Evolutionary conservation across 2,888 invertebrate genomes (phyloP).

Genomic region (Drosophila niveifrons): DNA sequence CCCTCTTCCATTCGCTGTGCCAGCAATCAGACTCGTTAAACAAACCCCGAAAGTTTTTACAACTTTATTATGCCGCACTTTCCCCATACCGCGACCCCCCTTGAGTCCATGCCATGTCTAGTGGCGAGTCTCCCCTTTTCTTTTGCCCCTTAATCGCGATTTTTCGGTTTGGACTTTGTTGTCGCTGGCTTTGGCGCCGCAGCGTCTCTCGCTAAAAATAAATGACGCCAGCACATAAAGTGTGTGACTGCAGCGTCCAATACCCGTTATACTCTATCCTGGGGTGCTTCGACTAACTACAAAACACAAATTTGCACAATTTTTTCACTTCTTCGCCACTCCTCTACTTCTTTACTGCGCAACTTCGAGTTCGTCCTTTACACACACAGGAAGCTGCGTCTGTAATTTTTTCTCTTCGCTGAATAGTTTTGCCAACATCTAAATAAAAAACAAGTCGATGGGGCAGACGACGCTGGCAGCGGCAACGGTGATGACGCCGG

Average conservation of each 20-base stretch:
- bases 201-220: slow-evolving; percentile 75
- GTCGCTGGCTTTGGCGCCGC: slow-evolving; percentile 68
- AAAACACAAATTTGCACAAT: slow-evolving; percentile 75
- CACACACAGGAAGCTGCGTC: slow-evolving; percentile 71
- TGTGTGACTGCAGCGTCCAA: slow-evolving; percentile 17
- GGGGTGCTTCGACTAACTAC: slow-evolving; percentile 44
- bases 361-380: slow-evolving; percentile 58
- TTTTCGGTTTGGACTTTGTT: slow-evolving; percentile 51
- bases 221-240: slow-evolving; percentile 61
- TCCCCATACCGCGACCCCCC: not conserved
- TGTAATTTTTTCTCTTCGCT: slow-evolving; percentile 56
- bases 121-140: not conserved
- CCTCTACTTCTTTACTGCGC: slow-evolving; percentile 34
- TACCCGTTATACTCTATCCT: slow-evolving; percentile 1
- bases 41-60: slow-evolving; percentile 63
- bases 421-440: slow-evolving; percentile 73
- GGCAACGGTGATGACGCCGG: slow-evolving; percentile 10
- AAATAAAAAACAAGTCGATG: slow-evolving; percentile 64
- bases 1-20: not conserved
- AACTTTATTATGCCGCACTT: slow-evolving; percentile 64
- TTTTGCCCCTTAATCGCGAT: slow-evolving; percentile 29
- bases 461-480: slow-evolving; percentile 38
- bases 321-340: slow-evolving; percentile 43
- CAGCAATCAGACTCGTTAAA: slow-evolving; percentile 50
- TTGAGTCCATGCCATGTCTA: not conserved